phyloP scores from a whole-genome alignment of 1,140 invertebrate genomes.

The Drosophila pectinifera region DNA sequence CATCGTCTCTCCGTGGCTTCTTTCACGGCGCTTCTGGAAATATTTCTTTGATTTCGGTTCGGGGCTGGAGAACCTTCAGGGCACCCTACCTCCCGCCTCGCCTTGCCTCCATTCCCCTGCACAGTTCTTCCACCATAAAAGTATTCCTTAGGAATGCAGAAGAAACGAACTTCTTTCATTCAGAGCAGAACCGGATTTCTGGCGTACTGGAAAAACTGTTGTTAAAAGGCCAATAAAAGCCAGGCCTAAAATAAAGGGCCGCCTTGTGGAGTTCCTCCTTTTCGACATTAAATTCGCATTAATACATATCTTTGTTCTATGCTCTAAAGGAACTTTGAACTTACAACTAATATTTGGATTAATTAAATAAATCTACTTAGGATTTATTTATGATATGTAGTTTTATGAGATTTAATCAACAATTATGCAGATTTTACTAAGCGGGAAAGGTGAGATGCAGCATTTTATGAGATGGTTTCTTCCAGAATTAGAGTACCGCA shows the following conservation, averaged over 20 bases:
- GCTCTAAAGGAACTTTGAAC: neutral
- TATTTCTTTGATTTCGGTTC: conserved; percentile 24
- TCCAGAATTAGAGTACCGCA: conserved; percentile 38
- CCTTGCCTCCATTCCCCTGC: neutral
- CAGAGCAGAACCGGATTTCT: conserved; percentile 43
- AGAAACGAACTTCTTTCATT: conserved; percentile 44
- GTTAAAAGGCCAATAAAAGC: conserved; percentile 26
- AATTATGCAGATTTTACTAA: neutral
- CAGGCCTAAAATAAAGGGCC: conserved; percentile 11
- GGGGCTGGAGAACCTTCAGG: conserved; percentile 12
- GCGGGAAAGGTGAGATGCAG: neutral
- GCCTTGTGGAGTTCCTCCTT: conserved; percentile 11
- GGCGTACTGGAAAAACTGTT: conserved; percentile 28
- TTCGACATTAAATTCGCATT: conserved; percentile 2
- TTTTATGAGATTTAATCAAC: neutral
- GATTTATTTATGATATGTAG: neutral
- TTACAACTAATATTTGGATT: too few relatives aligned
- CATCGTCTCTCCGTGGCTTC: conserved; percentile 12
- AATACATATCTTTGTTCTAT: conserved; percentile 2
- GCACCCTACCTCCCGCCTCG: conserved; percentile 15
- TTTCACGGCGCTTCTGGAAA: conserved; percentile 50
- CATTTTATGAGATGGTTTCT: neutral
- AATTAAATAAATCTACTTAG: neutral
- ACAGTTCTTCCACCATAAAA: conserved; percentile 14
- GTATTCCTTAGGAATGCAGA: conserved; percentile 42